These are phyloP conservation scores for Passer domesticus DNA, from an alignment of 2,113 vertebrate genomes.

Conservation along the genomic window DNA sequence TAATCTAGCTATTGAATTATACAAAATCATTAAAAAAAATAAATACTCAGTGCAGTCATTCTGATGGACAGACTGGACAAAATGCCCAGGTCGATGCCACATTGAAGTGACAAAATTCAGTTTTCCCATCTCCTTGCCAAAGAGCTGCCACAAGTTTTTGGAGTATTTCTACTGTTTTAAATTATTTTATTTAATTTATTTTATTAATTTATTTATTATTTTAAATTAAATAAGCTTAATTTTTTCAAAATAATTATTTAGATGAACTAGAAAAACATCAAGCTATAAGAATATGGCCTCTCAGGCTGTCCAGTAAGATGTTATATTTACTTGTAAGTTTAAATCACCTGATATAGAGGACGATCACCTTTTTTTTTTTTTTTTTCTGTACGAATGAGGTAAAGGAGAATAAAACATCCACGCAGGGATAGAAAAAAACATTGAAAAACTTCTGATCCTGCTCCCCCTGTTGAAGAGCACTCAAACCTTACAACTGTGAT, in stretches of 20 bases:
- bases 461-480: background rate
- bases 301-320: rapidly evolving
- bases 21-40: background rate
- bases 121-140: background rate
- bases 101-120: background rate
- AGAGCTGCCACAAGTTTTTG: background rate
- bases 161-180: background rate
- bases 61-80: background rate
- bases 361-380: background rate
- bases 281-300: background rate
- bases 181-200: too few species aligned
- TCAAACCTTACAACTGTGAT: background rate
- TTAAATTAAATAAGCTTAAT: background rate
- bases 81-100: background rate
- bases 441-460: background rate
- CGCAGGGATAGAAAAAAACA: background rate
- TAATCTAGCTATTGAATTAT: background rate
- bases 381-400: background rate
- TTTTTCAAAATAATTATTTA: background rate
- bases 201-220: too few species aligned
- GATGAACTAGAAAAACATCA: background rate
- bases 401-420: background rate
- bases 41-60: background rate
- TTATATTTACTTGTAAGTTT: background rate
- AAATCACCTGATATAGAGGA: background rate